phyloP scores from a whole-genome alignment of 2,797 vertebrate genomes.

The Sternarchorhynchus goeldii region DNA sequence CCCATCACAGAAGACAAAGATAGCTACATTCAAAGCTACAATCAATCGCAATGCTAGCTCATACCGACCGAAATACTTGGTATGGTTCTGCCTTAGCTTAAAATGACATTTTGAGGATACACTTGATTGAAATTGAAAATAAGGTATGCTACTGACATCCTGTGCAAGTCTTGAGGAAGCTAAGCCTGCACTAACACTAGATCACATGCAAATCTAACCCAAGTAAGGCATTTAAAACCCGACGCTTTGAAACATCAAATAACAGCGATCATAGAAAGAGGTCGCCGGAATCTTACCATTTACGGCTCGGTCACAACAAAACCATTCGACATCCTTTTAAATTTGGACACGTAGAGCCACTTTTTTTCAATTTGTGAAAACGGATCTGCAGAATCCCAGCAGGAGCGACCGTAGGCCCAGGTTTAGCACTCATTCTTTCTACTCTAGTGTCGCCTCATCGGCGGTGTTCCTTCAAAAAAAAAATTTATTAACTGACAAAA shows the following conservation, averaged over 20 bases:
- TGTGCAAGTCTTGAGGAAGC: conserved; percentile 35
- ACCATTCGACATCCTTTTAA: conserved; percentile 65
- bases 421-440: conserved; percentile 78
- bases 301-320: conserved; percentile 75
- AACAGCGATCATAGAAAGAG: conserved; percentile 58
- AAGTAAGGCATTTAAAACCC: conserved; percentile 49
- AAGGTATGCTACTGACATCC: conserved; percentile 7
- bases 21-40: conserved; percentile 26
- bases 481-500: conserved; percentile 54
- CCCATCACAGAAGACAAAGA: conserved; percentile 39
- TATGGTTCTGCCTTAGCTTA: background rate
- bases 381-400: conserved; percentile 78
- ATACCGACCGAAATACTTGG: background rate
- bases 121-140: conserved; percentile 2
- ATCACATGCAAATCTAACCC: background rate
- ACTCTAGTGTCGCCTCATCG: conserved; percentile 74
- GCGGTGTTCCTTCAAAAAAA: conserved; percentile 65
- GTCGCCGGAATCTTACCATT: conserved; percentile 77
- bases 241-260: conserved; percentile 59
- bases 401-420: conserved; percentile 77
- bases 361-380: conserved; percentile 75
- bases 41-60: background rate
- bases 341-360: conserved; percentile 69
- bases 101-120: background rate
- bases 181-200: conserved; percentile 18